Conservation (phyloP, 2,797 vertebrate genomes). For the Gymnothorax reevesii region DNA sequence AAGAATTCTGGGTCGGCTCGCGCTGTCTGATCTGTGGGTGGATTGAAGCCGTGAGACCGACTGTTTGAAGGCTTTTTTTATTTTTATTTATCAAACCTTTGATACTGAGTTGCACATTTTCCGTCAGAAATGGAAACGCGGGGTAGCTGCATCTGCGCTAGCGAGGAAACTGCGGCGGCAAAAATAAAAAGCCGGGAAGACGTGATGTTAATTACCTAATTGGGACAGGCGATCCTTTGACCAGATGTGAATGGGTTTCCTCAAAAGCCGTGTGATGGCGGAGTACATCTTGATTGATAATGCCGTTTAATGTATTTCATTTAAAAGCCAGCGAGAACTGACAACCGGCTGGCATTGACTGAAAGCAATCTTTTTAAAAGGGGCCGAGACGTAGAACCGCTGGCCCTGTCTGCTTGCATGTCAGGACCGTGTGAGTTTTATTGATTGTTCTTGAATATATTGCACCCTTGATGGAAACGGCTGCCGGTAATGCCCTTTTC, state of each 20-base stretch:
- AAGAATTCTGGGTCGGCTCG: not conserved
- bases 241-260: constrained; percentile 65
- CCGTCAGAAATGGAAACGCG: not conserved
- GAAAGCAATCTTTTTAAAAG: constrained; percentile 97
- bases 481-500: constrained; percentile 81
- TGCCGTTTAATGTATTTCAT: constrained; percentile 84
- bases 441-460: constrained; percentile 93
- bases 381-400: constrained; percentile 86
- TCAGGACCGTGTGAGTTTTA: constrained; percentile 84
- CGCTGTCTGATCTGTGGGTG: not conserved
- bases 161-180: constrained; percentile 56
- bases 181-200: constrained; percentile 46
- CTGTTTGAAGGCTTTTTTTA: not conserved
- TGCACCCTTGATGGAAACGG: constrained; percentile 83
- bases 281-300: constrained; percentile 79
- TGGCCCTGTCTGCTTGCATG: constrained; percentile 85
- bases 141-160: constrained; percentile 53
- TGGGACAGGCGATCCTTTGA: constrained; percentile 74
- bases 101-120: not conserved
- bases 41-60: not conserved
- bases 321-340: constrained; percentile 84
- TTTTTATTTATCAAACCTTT: not conserved
- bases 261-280: constrained; percentile 62
- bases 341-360: constrained; percentile 87
- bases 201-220: constrained; percentile 75